Evolutionary conservation across 2,797 vertebrate species (phyloP).

Genomic region (Megaceryle alcyon): DNA sequence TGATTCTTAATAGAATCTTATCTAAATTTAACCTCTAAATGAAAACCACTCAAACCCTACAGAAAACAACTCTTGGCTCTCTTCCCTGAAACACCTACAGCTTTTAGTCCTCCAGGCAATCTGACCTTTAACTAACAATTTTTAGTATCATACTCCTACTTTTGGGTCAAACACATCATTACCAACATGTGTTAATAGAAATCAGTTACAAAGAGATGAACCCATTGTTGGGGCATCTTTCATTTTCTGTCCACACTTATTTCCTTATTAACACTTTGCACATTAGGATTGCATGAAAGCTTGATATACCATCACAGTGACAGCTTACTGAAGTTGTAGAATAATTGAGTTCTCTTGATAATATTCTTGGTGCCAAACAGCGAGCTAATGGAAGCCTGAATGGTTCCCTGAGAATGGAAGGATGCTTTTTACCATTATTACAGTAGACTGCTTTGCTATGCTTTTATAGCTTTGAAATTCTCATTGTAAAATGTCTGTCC

Average conservation of each 20-base stretch:
- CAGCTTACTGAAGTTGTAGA: background rate
- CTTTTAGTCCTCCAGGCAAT: background rate
- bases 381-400: background rate
- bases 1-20: background rate
- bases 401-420: background rate
- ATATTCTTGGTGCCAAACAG: rapidly evolving
- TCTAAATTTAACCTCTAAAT: background rate
- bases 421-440: background rate
- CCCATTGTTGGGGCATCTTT: background rate
- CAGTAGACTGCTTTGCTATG: background rate
- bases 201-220: background rate
- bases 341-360: background rate
- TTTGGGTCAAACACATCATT: background rate
- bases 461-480: background rate
- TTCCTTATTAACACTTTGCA: background rate
- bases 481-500: background rate
- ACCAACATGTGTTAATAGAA: background rate
- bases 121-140: background rate
- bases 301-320: background rate
- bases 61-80: background rate
- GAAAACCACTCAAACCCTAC: background rate
- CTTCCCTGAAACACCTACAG: background rate
- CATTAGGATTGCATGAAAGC: background rate
- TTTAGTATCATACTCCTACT: background rate
- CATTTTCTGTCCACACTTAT: background rate